Evolutionary conservation across 1,140 invertebrate genomes (phyloP), one percentile per base, ranked within the genome.

Genomic region (Pissodes strobi): DNA sequence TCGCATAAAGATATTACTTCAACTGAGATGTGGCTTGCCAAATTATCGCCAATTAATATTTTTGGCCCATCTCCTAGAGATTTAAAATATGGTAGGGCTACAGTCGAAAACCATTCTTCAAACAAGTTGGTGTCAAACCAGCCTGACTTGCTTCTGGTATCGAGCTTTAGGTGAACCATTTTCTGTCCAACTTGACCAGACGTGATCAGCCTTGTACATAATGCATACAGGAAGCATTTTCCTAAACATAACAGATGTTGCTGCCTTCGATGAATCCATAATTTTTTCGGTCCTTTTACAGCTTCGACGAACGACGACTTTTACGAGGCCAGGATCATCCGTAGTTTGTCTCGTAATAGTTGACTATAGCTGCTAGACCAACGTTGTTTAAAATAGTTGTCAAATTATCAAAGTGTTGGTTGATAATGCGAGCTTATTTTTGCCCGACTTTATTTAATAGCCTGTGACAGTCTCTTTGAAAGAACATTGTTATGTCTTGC

Each of bases 301-400:
- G 9, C 68, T 70, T 55, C 73, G 69, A 37, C 73, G 70, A 52
- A 70, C 65, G n/a, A 77, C 64, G 21, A 62, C 45, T 71, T n/a
- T 72, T 67, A 74, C 65, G 6, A 69, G 66, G 21, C 74, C 74
- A n/a, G 75, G 72, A 67, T 81, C 73, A 64, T 80, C 78, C 0
- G 59, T 67, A 61, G 66, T 80, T 79, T 3, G 78, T 81, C 67
- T 80, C 76, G 65, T 82, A 79, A 66, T 74, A 81, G 64, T 81
- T 82, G 3, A 77, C 56, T n/a, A 80, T 74, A 52, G 75, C 71
- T 13, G 60, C 13, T 15, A 71, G 67, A 25, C 74, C 73, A n/a
- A 79, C 69, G 30, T 68, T 68, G 64, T 75, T 34, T 12, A 79
- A 19, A 23, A 56, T 49, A 27, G 30, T 37, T 53, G 30, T 34